These are phyloP conservation scores for Scytalopus superciliaris DNA, from an alignment of 2,113 vertebrate species.

Conservation along the genomic window DNA sequence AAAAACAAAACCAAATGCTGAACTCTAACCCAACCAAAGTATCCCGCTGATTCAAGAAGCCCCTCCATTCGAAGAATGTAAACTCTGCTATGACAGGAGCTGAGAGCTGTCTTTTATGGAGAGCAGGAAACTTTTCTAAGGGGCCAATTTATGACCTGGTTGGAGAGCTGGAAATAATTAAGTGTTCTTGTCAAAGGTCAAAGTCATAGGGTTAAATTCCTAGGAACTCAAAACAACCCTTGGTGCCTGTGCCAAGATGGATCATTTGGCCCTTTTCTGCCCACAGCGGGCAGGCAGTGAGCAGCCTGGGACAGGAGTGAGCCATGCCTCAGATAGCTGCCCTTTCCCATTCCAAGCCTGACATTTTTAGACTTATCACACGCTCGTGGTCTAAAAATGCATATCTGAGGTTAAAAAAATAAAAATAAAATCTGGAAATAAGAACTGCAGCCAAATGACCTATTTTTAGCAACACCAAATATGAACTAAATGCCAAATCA, in stretches of 20 bases:
- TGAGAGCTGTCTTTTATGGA: neutral
- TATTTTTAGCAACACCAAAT: slow-evolving; percentile 43
- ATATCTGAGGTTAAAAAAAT: neutral
- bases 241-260: neutral
- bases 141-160: slow-evolving; percentile 17
- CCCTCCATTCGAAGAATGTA: slow-evolving; percentile 22
- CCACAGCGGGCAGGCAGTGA: neutral
- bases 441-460: neutral
- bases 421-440: neutral
- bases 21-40: neutral
- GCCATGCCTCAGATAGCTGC: neutral
- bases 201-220: slow-evolving; percentile 65
- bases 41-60: neutral
- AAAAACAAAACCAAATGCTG: slow-evolving; percentile 32
- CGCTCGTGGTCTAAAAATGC: neutral
- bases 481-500: neutral
- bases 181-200: slow-evolving; percentile 63
- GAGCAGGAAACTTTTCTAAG: slow-evolving; percentile 31
- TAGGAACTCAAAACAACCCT: slow-evolving; percentile 32
- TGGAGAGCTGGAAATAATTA: slow-evolving; percentile 67
- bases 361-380: neutral
- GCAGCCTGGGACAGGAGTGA: neutral
- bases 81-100: slow-evolving; percentile 16
- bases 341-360: neutral
- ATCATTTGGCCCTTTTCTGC: neutral